Base-by-base conservation (phyloP, 2,113 vertebrate genomes). In the Polyodon spathula region DNA sequence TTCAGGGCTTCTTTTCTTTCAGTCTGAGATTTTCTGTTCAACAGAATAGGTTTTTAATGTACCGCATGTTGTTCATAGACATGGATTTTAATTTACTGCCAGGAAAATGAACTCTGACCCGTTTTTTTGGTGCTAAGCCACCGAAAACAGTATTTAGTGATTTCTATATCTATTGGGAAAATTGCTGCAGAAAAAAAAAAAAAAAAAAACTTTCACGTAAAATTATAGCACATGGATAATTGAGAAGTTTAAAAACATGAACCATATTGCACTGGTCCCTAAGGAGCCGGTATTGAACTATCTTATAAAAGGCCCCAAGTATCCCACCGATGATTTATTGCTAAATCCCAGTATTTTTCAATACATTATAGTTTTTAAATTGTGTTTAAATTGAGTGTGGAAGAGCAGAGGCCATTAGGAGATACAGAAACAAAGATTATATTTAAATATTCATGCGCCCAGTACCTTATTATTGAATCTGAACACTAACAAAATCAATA, bases 401-500 rank as follows among this genome's bases (percentile, higher is more conserved):
- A 98, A 87, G 91, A 97, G 92, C 93, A 94, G 90, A 90, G 89
- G 92, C 96, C 94, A 98, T 98, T 98, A 98, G 95, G 93, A 98
- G 93, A 98, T 97, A 93, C 94, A 98, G 94, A 97, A 98, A 98
- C 94, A 93, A 98, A 96, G 95, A 98, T 98, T 93, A 97, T 98
- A 97, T 98, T 98, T 98, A 98, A 98, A 98, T 98, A 98, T 98
- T 98, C 95, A 98, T 98, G 96, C 90, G 93, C 89, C 90, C 94
- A 88, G 89, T 97, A 96, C 93, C 96, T 97, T 98, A 98, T 98
- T 98, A 98, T 97, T 98, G 96, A 98, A 98, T 98, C 95, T 95
- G 94, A 97, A 98, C 96, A 95, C 95, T 98, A 98, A 98, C 96
- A 97, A 97, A 98, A 98, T 98, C 96, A 97, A 98, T 98, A 98